Evolutionary conservation across 1,140 invertebrate genomes (phyloP).

Genomic region (Acyrthosiphon pisum): DNA sequence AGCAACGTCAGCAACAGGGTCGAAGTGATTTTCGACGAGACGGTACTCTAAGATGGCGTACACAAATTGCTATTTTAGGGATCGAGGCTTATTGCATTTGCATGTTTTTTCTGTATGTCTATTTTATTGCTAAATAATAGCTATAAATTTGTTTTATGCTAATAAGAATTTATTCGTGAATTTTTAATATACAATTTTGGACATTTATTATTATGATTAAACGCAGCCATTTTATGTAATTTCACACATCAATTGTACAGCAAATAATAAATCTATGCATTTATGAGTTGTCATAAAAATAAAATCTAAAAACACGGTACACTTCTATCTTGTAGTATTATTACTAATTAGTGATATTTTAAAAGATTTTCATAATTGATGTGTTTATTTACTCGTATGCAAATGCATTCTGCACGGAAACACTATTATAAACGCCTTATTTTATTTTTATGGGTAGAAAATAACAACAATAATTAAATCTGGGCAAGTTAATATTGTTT

Average conservation of each 20-base stretch:
- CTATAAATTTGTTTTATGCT: background rate
- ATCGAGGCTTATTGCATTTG: background rate
- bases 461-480: background rate
- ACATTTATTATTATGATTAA: background rate
- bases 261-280: background rate
- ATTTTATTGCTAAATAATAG: background rate
- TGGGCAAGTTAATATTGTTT: background rate
- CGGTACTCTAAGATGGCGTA: slow-evolving; percentile 52
- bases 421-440: background rate
- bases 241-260: background rate
- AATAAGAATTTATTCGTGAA: background rate
- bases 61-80: background rate
- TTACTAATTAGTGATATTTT: background rate
- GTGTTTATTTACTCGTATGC: background rate
- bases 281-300: background rate
- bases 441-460: background rate
- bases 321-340: background rate
- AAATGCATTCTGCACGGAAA: background rate
- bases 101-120: background rate
- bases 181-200: background rate
- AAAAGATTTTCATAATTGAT: background rate
- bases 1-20: slow-evolving; percentile 63
- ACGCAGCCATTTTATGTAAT: too few species aligned
- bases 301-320: background rate
- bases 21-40: slow-evolving; percentile 68